Base-by-base conservation (phyloP, 2,888 invertebrate genomes). In the Noctua comes region DNA sequence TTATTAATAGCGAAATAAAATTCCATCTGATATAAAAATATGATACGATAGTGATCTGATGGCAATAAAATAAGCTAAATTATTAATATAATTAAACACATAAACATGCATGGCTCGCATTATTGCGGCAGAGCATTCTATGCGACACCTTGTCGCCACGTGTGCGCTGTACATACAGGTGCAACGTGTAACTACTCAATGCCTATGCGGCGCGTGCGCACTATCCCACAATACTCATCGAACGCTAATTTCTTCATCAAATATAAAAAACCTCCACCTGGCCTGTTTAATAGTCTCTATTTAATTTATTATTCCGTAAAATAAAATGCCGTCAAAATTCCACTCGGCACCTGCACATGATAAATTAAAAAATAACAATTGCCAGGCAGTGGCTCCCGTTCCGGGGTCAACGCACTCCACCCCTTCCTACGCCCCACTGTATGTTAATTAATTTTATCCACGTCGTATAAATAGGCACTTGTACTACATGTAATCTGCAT, bases 391-490 rank as follows among this genome's bases (percentile, higher is more conserved):
- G 87, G 81, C 83, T 86, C 82, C 86, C 88, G 86, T 88, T 88
- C 88, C 88, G 87, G 90, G 90, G 90, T 90, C 90, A 86, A 86
- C 80, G 88, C 68, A 82, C 90, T 84, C 87, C 90, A 91, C 90
- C 91, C 88, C 90, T 90, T 87, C 86, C 87, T 90, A 86, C 85
- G 88, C 86, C 86, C 90, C 86, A 88, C 86, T 81, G 85, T 88
- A 91, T 91, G 88, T 88, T 91, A 91, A 91, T 91, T 91, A 90
- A 90, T 86, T 90, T 85, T 86, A 91, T 88, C 91, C 89, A 86
- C 87, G 82, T 84, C 86, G 88, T 89, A 87, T 88, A 86, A 83
- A 88, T 86, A 87, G 86, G 80, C 80, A 88, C 76, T 86, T 88
- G 80, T 79, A 81, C 68, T 77, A 75, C 74, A 59, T 71, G 80